A percentile compares a stretch with the other conserved stretches of the same genome.
Conservation (phyloP, 2,797 vertebrate species). For the Oryzias dopingdopingensis region DNA sequence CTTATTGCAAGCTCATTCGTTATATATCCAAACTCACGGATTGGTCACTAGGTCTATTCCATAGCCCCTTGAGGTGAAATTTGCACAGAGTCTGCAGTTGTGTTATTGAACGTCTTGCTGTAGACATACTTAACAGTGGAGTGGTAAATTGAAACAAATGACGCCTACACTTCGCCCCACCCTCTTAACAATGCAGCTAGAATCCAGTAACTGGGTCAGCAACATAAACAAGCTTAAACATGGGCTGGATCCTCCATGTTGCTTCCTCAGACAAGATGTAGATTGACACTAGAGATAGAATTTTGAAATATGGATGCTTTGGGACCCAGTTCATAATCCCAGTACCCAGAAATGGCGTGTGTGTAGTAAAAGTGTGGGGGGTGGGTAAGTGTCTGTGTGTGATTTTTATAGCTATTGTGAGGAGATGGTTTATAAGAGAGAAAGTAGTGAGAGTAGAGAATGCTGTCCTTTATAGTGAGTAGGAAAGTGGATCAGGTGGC, state of each 20-base stretch:
- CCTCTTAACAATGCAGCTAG: slow-evolving; percentile 37
- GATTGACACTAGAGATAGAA: slow-evolving; percentile 72
- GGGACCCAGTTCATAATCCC: slow-evolving; percentile 66
- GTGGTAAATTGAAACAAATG: slow-evolving; percentile 55
- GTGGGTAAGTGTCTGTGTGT: slow-evolving; percentile 11
- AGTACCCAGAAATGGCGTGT: slow-evolving; percentile 41
- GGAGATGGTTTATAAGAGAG: slow-evolving; percentile 47
- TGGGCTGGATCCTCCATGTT: slow-evolving; percentile 46
- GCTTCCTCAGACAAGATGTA: slow-evolving; percentile 69
- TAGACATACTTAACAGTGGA: slow-evolving; percentile 7
- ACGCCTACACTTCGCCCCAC: slow-evolving; percentile 26
- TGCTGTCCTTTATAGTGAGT: slow-evolving; percentile 14
- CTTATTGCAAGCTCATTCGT: slow-evolving; percentile 47
- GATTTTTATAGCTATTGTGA: slow-evolving; percentile 31
- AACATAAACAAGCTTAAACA: slow-evolving; percentile 65
- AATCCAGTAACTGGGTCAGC: slow-evolving; percentile 73
- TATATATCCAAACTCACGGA: slow-evolving; percentile 16
- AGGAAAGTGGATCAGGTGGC: slow-evolving; percentile 45
- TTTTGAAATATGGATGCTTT: slow-evolving; percentile 79
- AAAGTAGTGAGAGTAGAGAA: slow-evolving; percentile 31
- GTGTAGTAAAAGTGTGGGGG: slow-evolving; percentile 17
- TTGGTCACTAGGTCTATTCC: slow-evolving; percentile 10
- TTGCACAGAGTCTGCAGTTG: slow-evolving; percentile 1
- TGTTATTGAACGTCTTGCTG: slow-evolving; percentile 13
- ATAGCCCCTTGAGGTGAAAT: slow-evolving; percentile 25